Evolutionary conservation across 2,888 invertebrate genomes (phyloP).

Genomic region (Rosalia funebris): DNA sequence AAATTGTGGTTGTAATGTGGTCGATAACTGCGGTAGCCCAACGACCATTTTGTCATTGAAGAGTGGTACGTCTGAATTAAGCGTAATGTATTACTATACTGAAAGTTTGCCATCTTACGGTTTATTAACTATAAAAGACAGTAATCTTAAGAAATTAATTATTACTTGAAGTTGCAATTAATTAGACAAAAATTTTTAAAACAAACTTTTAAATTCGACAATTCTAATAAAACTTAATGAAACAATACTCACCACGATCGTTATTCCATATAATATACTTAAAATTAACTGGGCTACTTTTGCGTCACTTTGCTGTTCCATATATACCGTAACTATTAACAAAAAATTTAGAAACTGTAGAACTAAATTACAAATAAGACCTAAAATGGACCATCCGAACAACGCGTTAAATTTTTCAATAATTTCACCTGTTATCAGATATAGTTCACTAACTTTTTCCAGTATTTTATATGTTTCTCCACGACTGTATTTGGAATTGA

Average conservation of each 20-base stretch:
- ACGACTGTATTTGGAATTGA: not conserved
- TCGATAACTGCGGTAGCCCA: too few species aligned
- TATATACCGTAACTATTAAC: not conserved
- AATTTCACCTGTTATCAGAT: not conserved
- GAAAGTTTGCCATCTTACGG: too few species aligned
- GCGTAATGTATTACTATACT: too few species aligned
- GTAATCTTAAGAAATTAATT: too few species aligned
- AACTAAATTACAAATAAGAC: not conserved
- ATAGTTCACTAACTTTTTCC: not conserved
- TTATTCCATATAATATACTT: not conserved
- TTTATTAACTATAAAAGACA: too few species aligned
- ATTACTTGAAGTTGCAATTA: too few species aligned
- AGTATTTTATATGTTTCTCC: not conserved
- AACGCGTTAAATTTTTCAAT: conserved; percentile 6
- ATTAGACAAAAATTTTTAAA: too few species aligned
- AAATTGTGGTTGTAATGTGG: too few species aligned
- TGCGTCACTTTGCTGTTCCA: not conserved
- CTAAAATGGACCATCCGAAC: not conserved
- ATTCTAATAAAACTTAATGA: too few species aligned
- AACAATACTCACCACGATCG: not conserved
- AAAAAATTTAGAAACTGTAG: not conserved
- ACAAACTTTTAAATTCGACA: too few species aligned
- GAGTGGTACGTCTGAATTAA: too few species aligned
- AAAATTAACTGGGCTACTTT: not conserved
- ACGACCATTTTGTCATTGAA: too few species aligned